A percentile compares a stretch with the other conserved stretches of the same genome.
Evolutionary conservation across 2,113 vertebrate species (phyloP).

Genomic region (Eidolon helvum): DNA sequence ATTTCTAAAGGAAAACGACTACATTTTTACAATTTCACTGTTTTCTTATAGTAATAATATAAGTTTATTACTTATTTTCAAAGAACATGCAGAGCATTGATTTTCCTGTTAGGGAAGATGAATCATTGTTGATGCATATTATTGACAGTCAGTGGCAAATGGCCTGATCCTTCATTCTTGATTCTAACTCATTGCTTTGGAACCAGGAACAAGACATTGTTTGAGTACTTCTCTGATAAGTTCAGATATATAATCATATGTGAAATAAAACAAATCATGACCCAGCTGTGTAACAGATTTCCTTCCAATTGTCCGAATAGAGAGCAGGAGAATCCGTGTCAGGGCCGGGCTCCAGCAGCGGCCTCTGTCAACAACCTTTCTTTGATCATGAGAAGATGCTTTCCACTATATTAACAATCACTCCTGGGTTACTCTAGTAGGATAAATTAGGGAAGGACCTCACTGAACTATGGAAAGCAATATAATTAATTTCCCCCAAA

Average conservation of each 20-base stretch:
- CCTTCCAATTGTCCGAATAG: background rate
- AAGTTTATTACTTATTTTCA: conserved; percentile 24
- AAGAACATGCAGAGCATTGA: background rate
- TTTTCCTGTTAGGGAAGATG: background rate
- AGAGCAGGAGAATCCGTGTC: background rate
- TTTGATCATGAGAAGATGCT: background rate
- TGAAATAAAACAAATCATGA: background rate
- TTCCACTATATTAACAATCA: background rate
- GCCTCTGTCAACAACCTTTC: background rate
- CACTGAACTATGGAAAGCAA: background rate
- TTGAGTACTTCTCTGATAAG: background rate
- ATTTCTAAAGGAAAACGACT: background rate
- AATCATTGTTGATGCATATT: background rate
- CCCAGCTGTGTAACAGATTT: background rate
- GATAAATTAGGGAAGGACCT: background rate
- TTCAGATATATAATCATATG: background rate
- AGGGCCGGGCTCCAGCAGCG: background rate
- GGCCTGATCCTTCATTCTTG: background rate
- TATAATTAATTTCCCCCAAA: background rate
- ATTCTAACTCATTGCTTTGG: background rate
- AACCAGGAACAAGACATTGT: background rate
- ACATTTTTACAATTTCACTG: background rate
- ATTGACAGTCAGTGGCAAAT: background rate
- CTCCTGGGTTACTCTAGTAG: background rate
- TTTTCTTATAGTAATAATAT: background rate